Base-by-base conservation (phyloP, 2,113 vertebrate species). In the Uria aalge region DNA sequence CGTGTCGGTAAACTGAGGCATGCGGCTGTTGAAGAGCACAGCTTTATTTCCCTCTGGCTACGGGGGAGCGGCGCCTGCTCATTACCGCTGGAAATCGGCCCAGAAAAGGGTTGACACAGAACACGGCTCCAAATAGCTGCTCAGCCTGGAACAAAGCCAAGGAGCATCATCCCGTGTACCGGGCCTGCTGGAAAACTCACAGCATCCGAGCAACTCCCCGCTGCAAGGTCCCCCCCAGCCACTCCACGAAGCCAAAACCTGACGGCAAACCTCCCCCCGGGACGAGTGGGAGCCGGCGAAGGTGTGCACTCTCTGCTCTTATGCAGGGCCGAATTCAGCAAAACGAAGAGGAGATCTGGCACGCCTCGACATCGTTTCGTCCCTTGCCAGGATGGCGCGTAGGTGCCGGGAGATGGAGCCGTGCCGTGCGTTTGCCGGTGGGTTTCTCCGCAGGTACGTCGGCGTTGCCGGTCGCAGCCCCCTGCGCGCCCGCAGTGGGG, bases 341-440 rank as follows among this genome's bases (percentile, higher is more conserved):
- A 38, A 69, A 32, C 1, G 41, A 71, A 67, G 68, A 8, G 1
- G 30, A 52, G 63, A 20, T 9, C 38, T 27, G 41, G 21, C 88
- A 79, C 3, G 3, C 12, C 30, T 47, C 3, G 2, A 1, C 5
- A 17, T 34, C 1, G 1, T 22, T 64, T 38, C 57, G 22, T 20
- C 27, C 41, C 62, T 43, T 62, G 21, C 55, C 67, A 69, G 53
- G n/a, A 6, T 12, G n/a, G 34, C 1, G 0, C 0, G 5, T 9
- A 32, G 63, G 41, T 17, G 27, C 32, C 0, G 1, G 41, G 43
- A 34, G 45, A 27, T 11, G 36, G 36, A 73, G 72, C 75, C 7
- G n/a, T 1, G 55, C 60, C 7, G 38, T 4, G 32, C 1, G 3
- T 53, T 66, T 1, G 1, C 36, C 2, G 3, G 13, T 4, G 2